These are phyloP conservation scores for Achlya flavicornis DNA, from an alignment of 2,888 invertebrate genomes.

Conservation along the genomic window DNA sequence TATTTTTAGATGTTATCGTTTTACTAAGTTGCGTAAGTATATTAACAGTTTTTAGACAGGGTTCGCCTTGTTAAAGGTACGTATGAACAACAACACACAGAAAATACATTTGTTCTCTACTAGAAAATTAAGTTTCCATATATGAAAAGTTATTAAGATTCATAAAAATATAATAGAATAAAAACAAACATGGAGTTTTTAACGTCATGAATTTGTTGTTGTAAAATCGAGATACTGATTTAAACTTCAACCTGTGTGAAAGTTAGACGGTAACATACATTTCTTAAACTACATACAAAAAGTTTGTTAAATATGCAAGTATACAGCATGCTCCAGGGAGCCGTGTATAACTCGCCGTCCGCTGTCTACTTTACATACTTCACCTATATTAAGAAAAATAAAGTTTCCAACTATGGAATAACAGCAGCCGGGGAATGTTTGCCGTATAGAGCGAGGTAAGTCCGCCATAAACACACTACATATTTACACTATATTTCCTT, in stretches of 20 bases:
- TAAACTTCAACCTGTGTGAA: no score
- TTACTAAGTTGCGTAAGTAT: not conserved
- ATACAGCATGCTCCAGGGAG: not conserved
- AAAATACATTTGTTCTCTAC: not conserved
- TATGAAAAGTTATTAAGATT: no score
- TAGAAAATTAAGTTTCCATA: no score
- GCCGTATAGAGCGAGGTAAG: not conserved
- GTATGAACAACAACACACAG: no score
- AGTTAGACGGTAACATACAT: no score
- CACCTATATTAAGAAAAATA: not conserved
- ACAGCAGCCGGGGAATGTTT: not conserved
- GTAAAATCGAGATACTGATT: not conserved
- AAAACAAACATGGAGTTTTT: no score
- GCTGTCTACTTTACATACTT: not conserved
- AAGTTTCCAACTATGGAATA: constrained; percentile 11
- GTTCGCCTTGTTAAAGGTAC: no score
- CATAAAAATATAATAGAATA: no score
- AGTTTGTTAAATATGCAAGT: not conserved
- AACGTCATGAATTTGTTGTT: not conserved
- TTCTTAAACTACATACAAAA: not conserved
- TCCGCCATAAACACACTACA: not conserved
- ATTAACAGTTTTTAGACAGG: not conserved
- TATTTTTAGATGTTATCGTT: constrained; percentile 1
- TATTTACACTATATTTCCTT: not conserved
- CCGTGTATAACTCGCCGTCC: not conserved